phyloP scores from a whole-genome alignment of 2,113 vertebrate genomes.

The Oncorhynchus mykiss region DNA sequence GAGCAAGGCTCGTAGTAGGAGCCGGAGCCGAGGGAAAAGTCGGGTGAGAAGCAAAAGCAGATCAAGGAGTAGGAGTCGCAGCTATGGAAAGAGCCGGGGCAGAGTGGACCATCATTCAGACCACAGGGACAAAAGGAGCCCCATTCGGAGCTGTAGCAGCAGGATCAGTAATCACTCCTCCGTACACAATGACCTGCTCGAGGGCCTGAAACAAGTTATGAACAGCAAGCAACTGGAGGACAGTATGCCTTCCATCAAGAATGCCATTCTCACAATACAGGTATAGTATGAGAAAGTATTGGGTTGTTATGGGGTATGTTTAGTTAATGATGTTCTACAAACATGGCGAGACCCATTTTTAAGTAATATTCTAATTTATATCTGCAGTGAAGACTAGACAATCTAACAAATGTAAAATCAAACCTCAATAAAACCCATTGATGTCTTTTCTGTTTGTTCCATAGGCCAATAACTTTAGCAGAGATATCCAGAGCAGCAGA shows the following conservation, averaged over 20 bases:
- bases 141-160: background rate
- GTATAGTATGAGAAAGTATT: slow-evolving; percentile 36
- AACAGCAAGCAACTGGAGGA: slow-evolving; percentile 81
- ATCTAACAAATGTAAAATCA: no score
- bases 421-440: background rate
- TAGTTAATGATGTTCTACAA: no score
- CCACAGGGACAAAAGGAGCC: slow-evolving; percentile 40
- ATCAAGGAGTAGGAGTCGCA: slow-evolving; percentile 61
- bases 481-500: background rate
- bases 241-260: slow-evolving; percentile 83
- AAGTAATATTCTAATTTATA: no score
- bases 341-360: no score
- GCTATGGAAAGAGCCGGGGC: slow-evolving; percentile 30
- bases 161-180: background rate
- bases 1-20: slow-evolving; percentile 18
- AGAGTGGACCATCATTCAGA: slow-evolving; percentile 1
- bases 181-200: slow-evolving; percentile 73
- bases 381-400: no score
- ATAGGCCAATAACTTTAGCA: background rate
- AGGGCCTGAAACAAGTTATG: slow-evolving; percentile 86
- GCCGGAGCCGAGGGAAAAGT: slow-evolving; percentile 57
- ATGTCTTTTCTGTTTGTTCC: background rate
- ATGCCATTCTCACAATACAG: slow-evolving; percentile 85
- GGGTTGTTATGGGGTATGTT: no score
- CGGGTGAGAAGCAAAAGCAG: slow-evolving; percentile 52